Evolutionary conservation across 2,888 invertebrate species (phyloP), one percentile per base, ranked within the genome.

Genomic region (Eupithecia exiguata): DNA sequence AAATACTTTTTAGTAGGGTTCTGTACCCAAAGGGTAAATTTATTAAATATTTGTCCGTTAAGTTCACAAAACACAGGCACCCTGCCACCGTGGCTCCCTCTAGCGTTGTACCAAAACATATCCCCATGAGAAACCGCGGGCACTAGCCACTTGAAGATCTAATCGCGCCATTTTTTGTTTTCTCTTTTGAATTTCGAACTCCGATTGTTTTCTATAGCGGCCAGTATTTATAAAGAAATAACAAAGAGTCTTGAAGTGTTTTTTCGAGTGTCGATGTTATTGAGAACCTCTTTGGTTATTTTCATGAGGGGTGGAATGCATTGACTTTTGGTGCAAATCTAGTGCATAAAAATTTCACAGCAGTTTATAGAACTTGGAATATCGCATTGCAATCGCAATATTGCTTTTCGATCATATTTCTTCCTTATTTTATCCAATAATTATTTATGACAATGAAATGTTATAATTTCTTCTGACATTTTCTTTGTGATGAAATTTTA

Each of bases 91-190:
- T 69, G 81, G 88, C 90, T 93, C 94, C 94, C 94, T 92, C 92
- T 87, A 90, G 94, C 89, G 90, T 84, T 82, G 89, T 92, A 92
- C 92, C 92, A 91, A 88, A 94, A 94, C 94, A 94, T 85, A 89
- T 84, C 94, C 92, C 93, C 94, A 94, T 94, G 94, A 93, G 94
- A 94, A 94, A 92, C 88, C 86, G 85, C 88, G 88, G 85, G 86
- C 87, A 87, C 87, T 84, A 84, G 81, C 87, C 90, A 91, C 92
- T 91, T 86, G 83, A 90, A 93, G 93, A 93, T 93, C 87, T 91
- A 93, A 93, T 94, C 93, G 91, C 93, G 89, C 93, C 92, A 90
- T 88, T 93, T 91, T 91, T 92, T 91, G 88, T 91, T 92, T 91
- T 87, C 86, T 83, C 86, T 86, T 84, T 81, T 77, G 78, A 79